These are phyloP conservation scores for Montipora efflorescens DNA, from an alignment of 64 coral and sea anemone species.

Conservation along the genomic window DNA sequence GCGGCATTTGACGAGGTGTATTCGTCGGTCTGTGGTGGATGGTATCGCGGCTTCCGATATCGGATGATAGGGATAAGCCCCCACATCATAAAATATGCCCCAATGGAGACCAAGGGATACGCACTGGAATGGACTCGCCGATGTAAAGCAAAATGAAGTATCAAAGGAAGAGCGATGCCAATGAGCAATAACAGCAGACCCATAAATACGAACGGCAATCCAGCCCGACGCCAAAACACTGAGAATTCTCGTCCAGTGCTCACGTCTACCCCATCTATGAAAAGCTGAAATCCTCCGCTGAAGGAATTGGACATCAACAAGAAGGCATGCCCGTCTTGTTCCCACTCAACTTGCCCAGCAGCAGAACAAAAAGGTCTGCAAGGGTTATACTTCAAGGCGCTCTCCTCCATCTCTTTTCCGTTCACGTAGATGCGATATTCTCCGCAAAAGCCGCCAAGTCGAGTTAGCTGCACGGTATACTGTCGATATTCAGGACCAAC, in stretches of 20 bases:
- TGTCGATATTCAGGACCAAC: slow-evolving; percentile 77
- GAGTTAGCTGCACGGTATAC: slow-evolving; percentile 75
- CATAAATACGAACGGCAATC: slow-evolving; percentile 80
- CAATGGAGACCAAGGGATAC: slow-evolving; percentile 71
- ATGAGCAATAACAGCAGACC: slow-evolving; percentile 74
- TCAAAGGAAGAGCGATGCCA: slow-evolving; percentile 70
- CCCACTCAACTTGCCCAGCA: no score
- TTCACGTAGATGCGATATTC: background rate
- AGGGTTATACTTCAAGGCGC: no score
- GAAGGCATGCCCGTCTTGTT: no score
- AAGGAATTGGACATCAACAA: no score
- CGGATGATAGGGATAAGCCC: slow-evolving; percentile 84
- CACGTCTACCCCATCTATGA: background rate
- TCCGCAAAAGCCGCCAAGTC: slow-evolving; percentile 74
- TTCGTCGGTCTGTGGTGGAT: slow-evolving; percentile 16
- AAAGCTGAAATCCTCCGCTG: no score
- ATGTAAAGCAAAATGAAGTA: slow-evolving; percentile 68
- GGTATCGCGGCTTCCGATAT: slow-evolving; percentile 70
- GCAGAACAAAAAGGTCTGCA: no score
- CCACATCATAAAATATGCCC: slow-evolving; percentile 62
- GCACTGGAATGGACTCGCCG: background rate
- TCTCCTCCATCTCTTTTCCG: no score
- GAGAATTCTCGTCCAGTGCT: slow-evolving; percentile 92
- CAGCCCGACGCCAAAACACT: slow-evolving; percentile 85
- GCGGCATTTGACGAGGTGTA: slow-evolving; percentile 53